phyloP scores from a whole-genome alignment of 2,113 vertebrate genomes.

The Ceyx cyanopectus region DNA sequence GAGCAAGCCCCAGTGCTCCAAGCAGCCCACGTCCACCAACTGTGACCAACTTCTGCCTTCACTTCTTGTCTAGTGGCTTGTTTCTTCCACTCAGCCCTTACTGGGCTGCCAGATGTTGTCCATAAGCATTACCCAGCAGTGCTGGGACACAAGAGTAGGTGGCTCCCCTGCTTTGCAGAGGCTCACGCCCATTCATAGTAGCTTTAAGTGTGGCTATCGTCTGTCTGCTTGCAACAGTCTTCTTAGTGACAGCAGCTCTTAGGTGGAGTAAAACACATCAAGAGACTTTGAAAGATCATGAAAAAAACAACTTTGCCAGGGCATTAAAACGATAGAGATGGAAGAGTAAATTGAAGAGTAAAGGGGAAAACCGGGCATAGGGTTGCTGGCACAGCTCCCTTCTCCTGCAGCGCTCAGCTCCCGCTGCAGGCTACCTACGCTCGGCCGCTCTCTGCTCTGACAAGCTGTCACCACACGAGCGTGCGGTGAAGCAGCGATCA shows the following conservation, averaged over 20 bases:
- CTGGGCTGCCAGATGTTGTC: not conserved
- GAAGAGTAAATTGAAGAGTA: not conserved
- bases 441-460: not conserved
- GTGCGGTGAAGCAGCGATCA: not conserved
- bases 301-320: not conserved
- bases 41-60: not conserved
- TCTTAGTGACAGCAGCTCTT: not conserved
- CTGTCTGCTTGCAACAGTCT: not conserved
- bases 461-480: not conserved
- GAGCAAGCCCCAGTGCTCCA: rapidly evolving
- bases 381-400: not conserved
- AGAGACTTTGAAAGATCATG: not conserved
- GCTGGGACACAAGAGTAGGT: not conserved
- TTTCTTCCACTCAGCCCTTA: not conserved
- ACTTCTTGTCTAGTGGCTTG: not conserved
- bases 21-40: rapidly evolving
- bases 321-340: not conserved
- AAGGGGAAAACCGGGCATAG: rapidly evolving
- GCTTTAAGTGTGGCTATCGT: not conserved
- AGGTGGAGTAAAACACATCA: not conserved
- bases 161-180: not conserved
- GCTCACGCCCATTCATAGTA: not conserved
- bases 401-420: not conserved
- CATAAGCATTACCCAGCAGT: not conserved
- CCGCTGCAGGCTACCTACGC: not conserved